Evolutionary conservation across 2,113 vertebrate genomes (phyloP).

Genomic region (rabbit (Oryctolagus cuniculus)): DNA sequence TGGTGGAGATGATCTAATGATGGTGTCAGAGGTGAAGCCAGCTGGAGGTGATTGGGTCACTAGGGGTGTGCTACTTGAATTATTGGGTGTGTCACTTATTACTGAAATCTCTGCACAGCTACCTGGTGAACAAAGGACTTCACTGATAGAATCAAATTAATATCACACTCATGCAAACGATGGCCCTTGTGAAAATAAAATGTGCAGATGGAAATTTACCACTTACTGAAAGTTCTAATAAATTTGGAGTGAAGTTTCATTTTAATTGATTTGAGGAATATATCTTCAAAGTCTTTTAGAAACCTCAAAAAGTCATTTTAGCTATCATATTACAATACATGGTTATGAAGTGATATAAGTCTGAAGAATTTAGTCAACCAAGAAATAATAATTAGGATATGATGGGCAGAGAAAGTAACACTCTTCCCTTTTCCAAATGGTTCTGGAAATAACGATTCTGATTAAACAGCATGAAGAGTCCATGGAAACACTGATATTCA

Average conservation of each 20-base stretch:
- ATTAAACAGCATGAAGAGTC: background rate
- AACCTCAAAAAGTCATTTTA: background rate
- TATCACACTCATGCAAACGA: background rate
- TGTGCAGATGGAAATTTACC: background rate
- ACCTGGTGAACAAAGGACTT: background rate
- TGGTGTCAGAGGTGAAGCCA: too few relatives aligned
- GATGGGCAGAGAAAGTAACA: background rate
- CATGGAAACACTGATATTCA: background rate
- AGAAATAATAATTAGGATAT: background rate
- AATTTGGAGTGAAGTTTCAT: background rate
- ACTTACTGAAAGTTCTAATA: background rate
- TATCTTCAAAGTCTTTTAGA: background rate
- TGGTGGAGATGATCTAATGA: too few relatives aligned
- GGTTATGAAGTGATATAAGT: background rate
- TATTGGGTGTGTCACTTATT: background rate
- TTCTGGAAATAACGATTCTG: background rate
- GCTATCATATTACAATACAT: background rate
- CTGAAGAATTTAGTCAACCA: background rate
- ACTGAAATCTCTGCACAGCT: background rate
- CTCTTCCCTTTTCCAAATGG: background rate
- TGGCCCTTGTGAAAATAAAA: background rate
- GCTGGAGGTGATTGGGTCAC: too few relatives aligned
- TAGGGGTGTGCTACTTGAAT: background rate
- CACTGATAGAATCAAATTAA: background rate
- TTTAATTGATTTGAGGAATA: background rate